phyloP scores from a whole-genome alignment of 2,113 vertebrate species.

The Hemibagrus wyckioides region DNA sequence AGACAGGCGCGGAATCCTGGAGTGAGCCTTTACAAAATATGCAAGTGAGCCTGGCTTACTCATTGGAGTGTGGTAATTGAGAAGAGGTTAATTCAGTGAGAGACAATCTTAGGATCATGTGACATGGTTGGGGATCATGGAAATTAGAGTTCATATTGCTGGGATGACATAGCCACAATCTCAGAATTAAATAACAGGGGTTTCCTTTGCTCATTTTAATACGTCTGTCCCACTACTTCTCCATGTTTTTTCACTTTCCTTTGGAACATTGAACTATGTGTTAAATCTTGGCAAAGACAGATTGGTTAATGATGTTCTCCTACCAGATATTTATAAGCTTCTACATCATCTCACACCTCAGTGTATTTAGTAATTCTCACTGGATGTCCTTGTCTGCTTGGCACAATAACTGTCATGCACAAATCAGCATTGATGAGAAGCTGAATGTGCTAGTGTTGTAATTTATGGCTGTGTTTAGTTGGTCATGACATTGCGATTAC shows the following conservation, averaged over 20 bases:
- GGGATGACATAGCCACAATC: not conserved
- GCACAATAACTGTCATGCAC: conserved; percentile 38
- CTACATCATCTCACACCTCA: conserved; percentile 26
- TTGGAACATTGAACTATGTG: not conserved
- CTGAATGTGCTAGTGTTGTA: conserved; percentile 18
- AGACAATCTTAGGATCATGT: not conserved
- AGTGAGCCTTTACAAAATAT: no score
- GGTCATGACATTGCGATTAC: conserved; percentile 21
- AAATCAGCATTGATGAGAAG: conserved; percentile 32
- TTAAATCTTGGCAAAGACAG: conserved; percentile 3
- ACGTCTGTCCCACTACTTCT: no score
- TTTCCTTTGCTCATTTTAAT: not conserved
- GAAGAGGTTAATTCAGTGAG: not conserved
- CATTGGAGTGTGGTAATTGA: not conserved
- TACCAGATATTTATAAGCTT: conserved; percentile 21
- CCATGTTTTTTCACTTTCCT: not conserved
- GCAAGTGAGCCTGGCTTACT: not conserved
- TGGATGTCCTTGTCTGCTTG: conserved; percentile 27
- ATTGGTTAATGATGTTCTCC: not conserved
- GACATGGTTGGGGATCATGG: not conserved
- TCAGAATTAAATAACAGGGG: not conserved
- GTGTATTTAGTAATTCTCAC: conserved; percentile 33
- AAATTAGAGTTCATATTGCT: not conserved
- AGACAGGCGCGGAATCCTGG: no score
- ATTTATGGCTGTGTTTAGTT: conserved; percentile 35